These are phyloP conservation scores for Astropecten irregularis DNA, from an alignment of 53 echinoderm and acorn worm species.

Conservation along the genomic window DNA sequence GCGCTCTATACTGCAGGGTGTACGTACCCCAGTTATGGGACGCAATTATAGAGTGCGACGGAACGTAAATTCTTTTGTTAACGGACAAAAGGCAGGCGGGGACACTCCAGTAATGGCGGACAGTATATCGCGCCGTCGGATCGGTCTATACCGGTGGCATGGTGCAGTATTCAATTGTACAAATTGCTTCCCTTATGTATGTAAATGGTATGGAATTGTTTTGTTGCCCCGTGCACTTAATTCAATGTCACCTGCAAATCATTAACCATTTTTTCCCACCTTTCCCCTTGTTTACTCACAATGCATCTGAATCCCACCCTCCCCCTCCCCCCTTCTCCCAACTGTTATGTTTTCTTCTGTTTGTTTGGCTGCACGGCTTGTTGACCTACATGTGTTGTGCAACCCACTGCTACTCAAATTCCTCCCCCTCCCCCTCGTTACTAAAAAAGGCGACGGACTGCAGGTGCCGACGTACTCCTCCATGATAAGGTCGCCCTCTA, in stretches of 20 bases:
- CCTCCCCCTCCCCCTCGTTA: not conserved
- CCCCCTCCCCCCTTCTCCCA: slow-evolving; percentile 24
- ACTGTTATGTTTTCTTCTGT: not conserved
- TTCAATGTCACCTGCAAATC: slow-evolving; percentile 44
- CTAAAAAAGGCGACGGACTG: slow-evolving; percentile 41
- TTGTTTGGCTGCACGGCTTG: slow-evolving; percentile 42
- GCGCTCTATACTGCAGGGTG: too few species aligned
- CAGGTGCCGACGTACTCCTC: slow-evolving; percentile 54
- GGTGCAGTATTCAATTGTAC: too few species aligned
- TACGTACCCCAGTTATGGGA: too few species aligned
- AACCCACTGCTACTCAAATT: not conserved
- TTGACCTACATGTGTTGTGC: slow-evolving; percentile 3
- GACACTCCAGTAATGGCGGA: too few species aligned
- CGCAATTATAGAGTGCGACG: too few species aligned
- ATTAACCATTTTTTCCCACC: slow-evolving; percentile 19
- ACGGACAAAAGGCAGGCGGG: too few species aligned
- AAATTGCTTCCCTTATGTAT: not conserved
- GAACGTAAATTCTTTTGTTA: too few species aligned
- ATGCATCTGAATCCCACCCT: slow-evolving; percentile 29
- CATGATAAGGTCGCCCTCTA: slow-evolving; percentile 86
- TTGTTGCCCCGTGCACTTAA: slow-evolving; percentile 6
- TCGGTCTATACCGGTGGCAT: too few species aligned
- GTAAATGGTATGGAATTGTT: not conserved
- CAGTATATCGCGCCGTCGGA: too few species aligned
- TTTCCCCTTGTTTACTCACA: slow-evolving; percentile 25